These are phyloP conservation scores for Platysternon megacephalum DNA, from an alignment of 2,113 vertebrate species.

Conservation along the genomic window DNA sequence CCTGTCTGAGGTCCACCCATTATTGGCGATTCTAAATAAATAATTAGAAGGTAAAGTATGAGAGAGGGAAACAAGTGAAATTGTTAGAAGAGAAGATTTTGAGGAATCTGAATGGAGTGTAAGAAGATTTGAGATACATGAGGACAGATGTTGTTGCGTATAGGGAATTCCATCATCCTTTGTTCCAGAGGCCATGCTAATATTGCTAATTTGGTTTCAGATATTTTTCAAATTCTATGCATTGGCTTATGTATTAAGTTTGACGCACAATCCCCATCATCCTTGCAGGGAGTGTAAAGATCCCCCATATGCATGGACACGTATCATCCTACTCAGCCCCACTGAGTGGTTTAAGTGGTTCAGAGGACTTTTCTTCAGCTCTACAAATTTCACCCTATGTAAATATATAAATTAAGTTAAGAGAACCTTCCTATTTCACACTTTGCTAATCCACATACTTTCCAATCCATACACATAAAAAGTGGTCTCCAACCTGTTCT, in stretches of 20 bases:
- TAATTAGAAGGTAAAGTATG: background rate
- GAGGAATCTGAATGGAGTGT: background rate
- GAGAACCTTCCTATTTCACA: background rate
- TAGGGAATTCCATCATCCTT: background rate
- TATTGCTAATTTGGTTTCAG: background rate
- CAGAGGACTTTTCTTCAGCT: background rate
- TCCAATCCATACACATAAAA: background rate
- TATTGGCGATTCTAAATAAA: background rate
- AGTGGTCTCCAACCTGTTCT: background rate
- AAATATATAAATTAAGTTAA: background rate
- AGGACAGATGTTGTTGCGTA: background rate
- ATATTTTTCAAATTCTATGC: background rate
- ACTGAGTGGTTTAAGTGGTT: background rate
- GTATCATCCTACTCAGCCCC: background rate
- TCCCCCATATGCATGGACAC: background rate
- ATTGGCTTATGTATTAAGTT: background rate
- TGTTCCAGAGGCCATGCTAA: background rate
- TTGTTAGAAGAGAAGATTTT: background rate
- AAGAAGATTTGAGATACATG: background rate
- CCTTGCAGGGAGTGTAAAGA: background rate
- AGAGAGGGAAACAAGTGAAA: background rate
- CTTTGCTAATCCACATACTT: background rate
- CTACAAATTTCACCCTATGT: background rate
- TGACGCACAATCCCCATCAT: background rate
- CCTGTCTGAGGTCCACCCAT: background rate